Conservation (phyloP, 2,113 vertebrate genomes). For the Oceanodroma tethys region DNA sequence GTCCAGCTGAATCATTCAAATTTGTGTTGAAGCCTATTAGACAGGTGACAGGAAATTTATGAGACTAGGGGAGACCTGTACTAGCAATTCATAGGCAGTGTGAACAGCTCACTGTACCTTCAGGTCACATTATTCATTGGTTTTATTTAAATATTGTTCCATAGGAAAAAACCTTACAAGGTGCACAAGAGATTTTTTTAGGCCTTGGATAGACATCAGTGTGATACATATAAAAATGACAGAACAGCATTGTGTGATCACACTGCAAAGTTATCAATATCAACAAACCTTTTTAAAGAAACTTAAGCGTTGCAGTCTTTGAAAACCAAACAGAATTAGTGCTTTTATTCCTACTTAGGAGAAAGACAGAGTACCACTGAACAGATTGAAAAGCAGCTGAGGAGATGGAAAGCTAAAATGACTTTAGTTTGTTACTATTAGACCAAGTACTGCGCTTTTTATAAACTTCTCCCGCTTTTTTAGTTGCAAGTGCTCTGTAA, state of each 20-base stretch:
- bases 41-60: neutral
- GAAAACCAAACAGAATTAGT: neutral
- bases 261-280: neutral
- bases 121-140: slow-evolving; percentile 42
- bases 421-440: neutral
- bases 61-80: neutral
- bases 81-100: neutral
- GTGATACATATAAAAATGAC: neutral
- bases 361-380: neutral
- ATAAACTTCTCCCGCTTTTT: neutral
- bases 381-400: neutral
- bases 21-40: slow-evolving; percentile 2
- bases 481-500: neutral
- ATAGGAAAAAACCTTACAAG: neutral
- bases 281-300: neutral
- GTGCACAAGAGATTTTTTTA: neutral
- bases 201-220: neutral
- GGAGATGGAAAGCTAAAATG: neutral
- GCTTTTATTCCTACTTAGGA: neutral
- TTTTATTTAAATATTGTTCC: slow-evolving; percentile 26
- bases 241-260: neutral
- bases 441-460: neutral
- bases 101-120: neutral
- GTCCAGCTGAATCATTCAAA: slow-evolving; percentile 32
- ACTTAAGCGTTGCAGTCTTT: neutral